phyloP scores from a whole-genome alignment of 2,888 invertebrate species.

The Camptogramma bilineatum region DNA sequence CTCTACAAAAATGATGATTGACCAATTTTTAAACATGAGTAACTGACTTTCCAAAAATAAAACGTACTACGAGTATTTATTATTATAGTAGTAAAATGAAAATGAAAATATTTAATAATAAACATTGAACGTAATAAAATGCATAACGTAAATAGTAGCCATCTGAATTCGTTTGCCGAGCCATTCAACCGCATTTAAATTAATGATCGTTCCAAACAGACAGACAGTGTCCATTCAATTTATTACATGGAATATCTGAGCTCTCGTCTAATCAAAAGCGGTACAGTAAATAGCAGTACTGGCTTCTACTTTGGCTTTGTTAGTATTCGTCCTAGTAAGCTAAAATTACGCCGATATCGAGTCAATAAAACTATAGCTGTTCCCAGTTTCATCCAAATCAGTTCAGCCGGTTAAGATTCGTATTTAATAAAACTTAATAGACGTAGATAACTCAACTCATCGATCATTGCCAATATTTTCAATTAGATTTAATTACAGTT shows the following conservation, averaged over 20 bases:
- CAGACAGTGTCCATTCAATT: conserved; percentile 33
- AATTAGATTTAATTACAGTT: too few species aligned
- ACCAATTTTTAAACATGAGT: neutral
- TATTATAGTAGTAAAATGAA: conserved; percentile 11
- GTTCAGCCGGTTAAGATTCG: too few species aligned
- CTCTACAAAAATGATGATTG: neutral
- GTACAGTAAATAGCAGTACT: neutral
- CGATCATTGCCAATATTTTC: too few species aligned
- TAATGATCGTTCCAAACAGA: conserved; percentile 34
- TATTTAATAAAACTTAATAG: too few species aligned
- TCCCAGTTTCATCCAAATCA: too few species aligned
- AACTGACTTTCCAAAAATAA: neutral
- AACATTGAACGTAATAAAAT: conserved; percentile 24
- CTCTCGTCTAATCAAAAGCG: neutral
- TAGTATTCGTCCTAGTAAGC: too few species aligned
- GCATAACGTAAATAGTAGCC: conserved; percentile 23
- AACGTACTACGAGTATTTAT: conserved; percentile 12
- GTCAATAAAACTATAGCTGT: too few species aligned
- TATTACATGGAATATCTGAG: conserved; percentile 32
- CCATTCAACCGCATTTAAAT: conserved; percentile 35
- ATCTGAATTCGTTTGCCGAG: conserved; percentile 29
- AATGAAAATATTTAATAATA: conserved; percentile 22
- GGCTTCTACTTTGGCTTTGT: too few species aligned
- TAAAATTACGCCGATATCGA: too few species aligned
- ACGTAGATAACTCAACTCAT: too few species aligned